A percentile compares a stretch with the other conserved stretches of the same genome.
These are phyloP conservation scores for Silurus glanis DNA, from an alignment of 2,113 vertebrate genomes.

Conservation along the genomic window DNA sequence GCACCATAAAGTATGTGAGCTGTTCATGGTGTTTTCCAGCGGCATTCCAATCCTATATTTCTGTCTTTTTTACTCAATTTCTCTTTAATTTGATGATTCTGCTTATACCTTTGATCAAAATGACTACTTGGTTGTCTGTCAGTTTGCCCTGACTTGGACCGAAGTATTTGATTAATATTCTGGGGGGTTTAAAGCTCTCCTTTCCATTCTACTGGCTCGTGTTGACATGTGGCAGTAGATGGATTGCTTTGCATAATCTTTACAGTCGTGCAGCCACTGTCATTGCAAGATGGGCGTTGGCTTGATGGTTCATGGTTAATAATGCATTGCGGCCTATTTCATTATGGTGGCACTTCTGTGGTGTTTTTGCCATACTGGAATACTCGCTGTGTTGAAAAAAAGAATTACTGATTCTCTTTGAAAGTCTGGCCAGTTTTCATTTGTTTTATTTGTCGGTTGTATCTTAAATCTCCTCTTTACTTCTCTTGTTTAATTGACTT, in stretches of 20 bases:
- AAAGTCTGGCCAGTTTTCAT: not conserved
- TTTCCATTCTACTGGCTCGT: not conserved
- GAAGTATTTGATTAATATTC: not conserved
- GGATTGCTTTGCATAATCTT: slow-evolving; percentile 41
- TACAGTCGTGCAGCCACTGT: slow-evolving; percentile 17
- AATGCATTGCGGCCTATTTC: slow-evolving; percentile 42
- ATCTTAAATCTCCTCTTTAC: not conserved
- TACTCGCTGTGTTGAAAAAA: slow-evolving; percentile 31
- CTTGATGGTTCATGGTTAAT: slow-evolving; percentile 47
- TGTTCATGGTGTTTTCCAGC: not conserved
- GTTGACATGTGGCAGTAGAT: slow-evolving; percentile 12
- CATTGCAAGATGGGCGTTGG: slow-evolving; percentile 10
- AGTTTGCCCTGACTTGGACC: slow-evolving; percentile 4
- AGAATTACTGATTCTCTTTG: slow-evolving; percentile 17
- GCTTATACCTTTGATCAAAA: not conserved
- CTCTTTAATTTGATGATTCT: not conserved
- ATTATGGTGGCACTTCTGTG: slow-evolving; percentile 30
- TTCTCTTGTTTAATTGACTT: not conserved
- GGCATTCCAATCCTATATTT: not conserved
- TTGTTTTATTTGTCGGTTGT: not conserved
- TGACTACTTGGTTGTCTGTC: not conserved
- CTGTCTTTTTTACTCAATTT: not conserved
- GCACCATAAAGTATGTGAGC: not conserved
- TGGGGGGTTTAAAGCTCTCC: not conserved
- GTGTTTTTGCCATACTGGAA: slow-evolving; percentile 25